A percentile compares a stretch with the other conserved stretches of the same genome.
Evolutionary conservation across 2,888 invertebrate genomes (phyloP).

Genomic region (Apamea monoglypha): DNA sequence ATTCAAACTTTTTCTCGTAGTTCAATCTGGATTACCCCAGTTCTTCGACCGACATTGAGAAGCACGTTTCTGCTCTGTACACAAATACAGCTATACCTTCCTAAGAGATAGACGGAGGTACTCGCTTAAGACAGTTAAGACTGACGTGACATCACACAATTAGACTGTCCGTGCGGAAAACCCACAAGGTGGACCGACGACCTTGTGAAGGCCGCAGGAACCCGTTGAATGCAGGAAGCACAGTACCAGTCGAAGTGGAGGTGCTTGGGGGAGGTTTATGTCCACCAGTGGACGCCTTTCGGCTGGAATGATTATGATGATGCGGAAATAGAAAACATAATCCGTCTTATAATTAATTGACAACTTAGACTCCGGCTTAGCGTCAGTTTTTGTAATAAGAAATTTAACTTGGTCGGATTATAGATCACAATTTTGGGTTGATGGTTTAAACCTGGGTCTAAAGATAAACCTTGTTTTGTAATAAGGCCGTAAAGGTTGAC

Average conservation of each 20-base stretch:
- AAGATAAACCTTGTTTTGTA: not conserved
- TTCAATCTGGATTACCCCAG: slow-evolving; percentile 27
- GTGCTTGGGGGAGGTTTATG: not conserved
- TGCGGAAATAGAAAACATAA: not conserved
- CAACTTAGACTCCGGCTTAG: not conserved
- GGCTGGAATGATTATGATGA: not conserved
- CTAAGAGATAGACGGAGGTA: not conserved
- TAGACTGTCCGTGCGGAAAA: not conserved
- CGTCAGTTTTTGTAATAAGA: not conserved
- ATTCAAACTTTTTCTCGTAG: slow-evolving; percentile 28
- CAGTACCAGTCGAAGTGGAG: not conserved
- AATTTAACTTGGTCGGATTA: too few species aligned
- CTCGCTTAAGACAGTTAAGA: not conserved
- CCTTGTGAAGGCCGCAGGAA: not conserved
- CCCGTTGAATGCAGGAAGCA: not conserved
- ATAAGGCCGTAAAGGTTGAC: not conserved
- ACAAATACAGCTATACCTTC: not conserved
- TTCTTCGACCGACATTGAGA: slow-evolving; percentile 45
- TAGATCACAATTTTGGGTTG: too few species aligned
- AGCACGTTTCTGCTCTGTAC: slow-evolving; percentile 29
- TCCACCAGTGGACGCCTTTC: not conserved
- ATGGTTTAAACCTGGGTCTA: too few species aligned
- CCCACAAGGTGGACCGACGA: not conserved
- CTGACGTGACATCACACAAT: not conserved
- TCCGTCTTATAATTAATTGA: not conserved